Conservation (phyloP, 2,113 vertebrate genomes). For the Platichthys stellatus region DNA sequence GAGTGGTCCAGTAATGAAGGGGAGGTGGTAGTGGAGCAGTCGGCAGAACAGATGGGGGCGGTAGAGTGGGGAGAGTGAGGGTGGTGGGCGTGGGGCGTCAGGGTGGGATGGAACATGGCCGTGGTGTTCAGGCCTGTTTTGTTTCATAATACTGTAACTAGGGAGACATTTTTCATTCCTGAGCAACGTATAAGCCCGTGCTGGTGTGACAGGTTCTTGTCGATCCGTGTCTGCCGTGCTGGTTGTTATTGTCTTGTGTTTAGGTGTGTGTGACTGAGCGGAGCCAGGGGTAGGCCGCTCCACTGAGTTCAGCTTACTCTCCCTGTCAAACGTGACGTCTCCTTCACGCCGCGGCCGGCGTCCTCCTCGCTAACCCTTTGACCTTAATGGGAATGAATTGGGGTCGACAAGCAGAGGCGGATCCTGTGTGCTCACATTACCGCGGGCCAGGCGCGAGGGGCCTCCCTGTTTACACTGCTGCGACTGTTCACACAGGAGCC, state of each 20-base stretch:
- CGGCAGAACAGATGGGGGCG: conserved; percentile 66
- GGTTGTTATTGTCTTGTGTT: conserved; percentile 47
- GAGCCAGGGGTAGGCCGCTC: conserved; percentile 5
- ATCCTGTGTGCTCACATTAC: conserved; percentile 68
- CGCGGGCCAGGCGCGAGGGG: conserved; percentile 51
- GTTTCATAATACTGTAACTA: conserved; percentile 75
- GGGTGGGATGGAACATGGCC: conserved; percentile 69
- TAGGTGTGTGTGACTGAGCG: conserved; percentile 56
- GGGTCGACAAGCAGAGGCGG: conserved; percentile 60
- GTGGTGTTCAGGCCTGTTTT: conserved; percentile 71
- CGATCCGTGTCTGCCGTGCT: conserved; percentile 12
- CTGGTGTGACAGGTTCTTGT: conserved; percentile 68
- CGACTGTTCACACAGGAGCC: conserved; percentile 53
- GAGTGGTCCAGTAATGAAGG: conserved; percentile 63
- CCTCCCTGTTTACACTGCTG: conserved; percentile 58
- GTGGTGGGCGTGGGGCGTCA: conserved; percentile 55
- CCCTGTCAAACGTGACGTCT: conserved; percentile 69
- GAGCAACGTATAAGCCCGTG: conserved; percentile 48
- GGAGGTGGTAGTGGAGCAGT: conserved; percentile 54
- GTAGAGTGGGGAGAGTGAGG: conserved; percentile 47
- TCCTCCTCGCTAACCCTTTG: conserved; percentile 40
- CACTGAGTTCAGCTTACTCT: conserved; percentile 42
- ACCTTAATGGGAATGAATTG: conserved; percentile 51
- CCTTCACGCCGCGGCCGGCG: conserved; percentile 43
- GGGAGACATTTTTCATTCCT: conserved; percentile 68